Evolutionary conservation across 2,888 invertebrate species (phyloP).

Genomic region (Limenitis camilla): DNA sequence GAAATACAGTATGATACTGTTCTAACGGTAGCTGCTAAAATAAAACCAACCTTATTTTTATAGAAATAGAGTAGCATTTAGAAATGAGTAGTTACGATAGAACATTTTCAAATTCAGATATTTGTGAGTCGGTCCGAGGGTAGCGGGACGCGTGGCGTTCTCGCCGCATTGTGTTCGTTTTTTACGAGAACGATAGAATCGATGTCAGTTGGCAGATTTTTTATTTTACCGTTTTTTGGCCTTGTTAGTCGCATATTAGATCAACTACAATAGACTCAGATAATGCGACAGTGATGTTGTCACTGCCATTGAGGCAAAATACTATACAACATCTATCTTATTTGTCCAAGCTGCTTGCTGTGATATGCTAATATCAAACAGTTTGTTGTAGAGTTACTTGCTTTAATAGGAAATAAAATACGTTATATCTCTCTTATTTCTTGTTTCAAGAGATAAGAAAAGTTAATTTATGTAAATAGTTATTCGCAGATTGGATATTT

Average conservation of each 20-base stretch:
- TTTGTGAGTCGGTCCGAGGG: slow-evolving; percentile 46
- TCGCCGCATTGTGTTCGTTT: slow-evolving; percentile 67
- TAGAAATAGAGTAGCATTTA: slow-evolving; percentile 26
- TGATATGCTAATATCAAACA: slow-evolving; percentile 4
- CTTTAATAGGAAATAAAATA: not conserved
- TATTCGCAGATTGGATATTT: too few relatives aligned
- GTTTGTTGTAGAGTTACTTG: not conserved
- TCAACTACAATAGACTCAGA: slow-evolving; percentile 18
- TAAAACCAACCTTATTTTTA: slow-evolving; percentile 24
- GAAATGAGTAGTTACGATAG: slow-evolving; percentile 10
- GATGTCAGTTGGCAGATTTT: slow-evolving; percentile 74
- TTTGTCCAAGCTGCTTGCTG: not conserved
- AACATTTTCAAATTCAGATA: slow-evolving; percentile 38
- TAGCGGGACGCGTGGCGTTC: slow-evolving; percentile 64
- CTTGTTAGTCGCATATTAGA: slow-evolving; percentile 41
- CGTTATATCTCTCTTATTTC: too few relatives aligned
- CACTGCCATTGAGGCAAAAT: not conserved
- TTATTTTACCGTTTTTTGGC: slow-evolving; percentile 72
- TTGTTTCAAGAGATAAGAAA: too few relatives aligned
- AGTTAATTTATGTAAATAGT: too few relatives aligned
- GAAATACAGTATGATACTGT: slow-evolving; percentile 40
- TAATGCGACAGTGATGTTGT: slow-evolving; percentile 5
- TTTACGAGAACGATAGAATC: slow-evolving; percentile 66
- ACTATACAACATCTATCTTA: slow-evolving; percentile 2
- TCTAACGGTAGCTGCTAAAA: slow-evolving; percentile 26